Conservation (phyloP, 2,113 vertebrate genomes). For the Nerophis ophidion region DNA sequence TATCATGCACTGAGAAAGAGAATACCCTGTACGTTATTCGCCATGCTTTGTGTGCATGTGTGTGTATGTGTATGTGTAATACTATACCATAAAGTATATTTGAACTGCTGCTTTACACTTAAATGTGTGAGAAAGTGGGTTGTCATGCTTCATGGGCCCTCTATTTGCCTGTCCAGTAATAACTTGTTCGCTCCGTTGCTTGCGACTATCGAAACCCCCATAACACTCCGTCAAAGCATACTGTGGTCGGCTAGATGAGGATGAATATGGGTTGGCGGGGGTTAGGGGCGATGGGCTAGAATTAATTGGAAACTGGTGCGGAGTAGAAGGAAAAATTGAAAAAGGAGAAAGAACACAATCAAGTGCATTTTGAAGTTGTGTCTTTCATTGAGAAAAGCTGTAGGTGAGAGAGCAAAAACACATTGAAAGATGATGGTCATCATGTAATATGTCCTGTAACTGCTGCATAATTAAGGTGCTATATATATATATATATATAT, state of each 20-base stretch:
- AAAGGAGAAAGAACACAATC: neutral
- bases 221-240: slow-evolving; percentile 53
- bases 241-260: slow-evolving; percentile 15
- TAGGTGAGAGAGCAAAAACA: neutral
- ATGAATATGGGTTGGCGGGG: neutral
- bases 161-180: slow-evolving; percentile 68
- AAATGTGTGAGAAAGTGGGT: slow-evolving; percentile 30
- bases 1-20: slow-evolving; percentile 30
- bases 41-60: neutral
- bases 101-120: neutral
- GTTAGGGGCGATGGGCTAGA: slow-evolving; percentile 22
- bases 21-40: slow-evolving; percentile 18
- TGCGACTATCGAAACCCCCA: slow-evolving; percentile 49
- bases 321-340: slow-evolving; percentile 2
- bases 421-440: neutral
- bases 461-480: too few relatives aligned
- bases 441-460: neutral
- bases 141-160: slow-evolving; percentile 60
- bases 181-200: slow-evolving; percentile 64
- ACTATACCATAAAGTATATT: slow-evolving; percentile 3
- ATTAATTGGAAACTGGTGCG: slow-evolving; percentile 42
- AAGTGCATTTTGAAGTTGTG: neutral
- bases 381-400: neutral
- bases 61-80: slow-evolving; percentile 9
- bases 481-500: too few relatives aligned